Base-by-base conservation (phyloP, 2,113 vertebrate genomes). In the Colossoma macropomum region DNA sequence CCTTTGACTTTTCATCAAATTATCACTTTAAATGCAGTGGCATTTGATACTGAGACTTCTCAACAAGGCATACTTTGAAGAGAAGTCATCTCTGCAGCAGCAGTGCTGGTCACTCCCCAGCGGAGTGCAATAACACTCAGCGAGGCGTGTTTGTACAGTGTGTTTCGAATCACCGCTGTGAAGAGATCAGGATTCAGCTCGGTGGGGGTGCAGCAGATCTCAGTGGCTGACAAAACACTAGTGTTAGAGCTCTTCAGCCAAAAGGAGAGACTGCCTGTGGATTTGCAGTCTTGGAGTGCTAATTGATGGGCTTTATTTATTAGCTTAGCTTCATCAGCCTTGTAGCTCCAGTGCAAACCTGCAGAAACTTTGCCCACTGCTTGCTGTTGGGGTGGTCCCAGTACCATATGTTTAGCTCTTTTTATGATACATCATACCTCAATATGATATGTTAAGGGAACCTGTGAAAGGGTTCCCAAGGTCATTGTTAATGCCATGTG, bases 81-180 rank as follows among this genome's bases (percentile, higher is more conserved):
- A n/a, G 63, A 45, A 62, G 59, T 63, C 23, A 48, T 63, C 59
- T 77, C n/a, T 59, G 11, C 59, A 45, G 75, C 34, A 77, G 75
- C 38, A 45, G 56, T 45, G 41, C 41, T 41, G 34, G 32, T 62
- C 16, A 19, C 71, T 62, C 27, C 60, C 56, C 59, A 50, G 60
- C 21, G 60, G 80, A 56, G 59, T 66, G 60, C 32, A 75, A 82
- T 82, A 63, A 75, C 63, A 74, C 60, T 82, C 80, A 82, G 71
- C 16, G 59, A 75, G 30, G 71, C 72, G 13, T 82, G 71, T 75
- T 63, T 75, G 27, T 75, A 27, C 71, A 75, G 32, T 52, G 60
- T 54, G 80, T 41, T 54, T 72, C 59, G 16, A 81, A 48, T 81
- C 19, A 52, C 56, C 27, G 12, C 2, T 23, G 79, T 48, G 38